phyloP scores from a whole-genome alignment of 2,113 vertebrate genomes.

The Erythrolamprus reginae region DNA sequence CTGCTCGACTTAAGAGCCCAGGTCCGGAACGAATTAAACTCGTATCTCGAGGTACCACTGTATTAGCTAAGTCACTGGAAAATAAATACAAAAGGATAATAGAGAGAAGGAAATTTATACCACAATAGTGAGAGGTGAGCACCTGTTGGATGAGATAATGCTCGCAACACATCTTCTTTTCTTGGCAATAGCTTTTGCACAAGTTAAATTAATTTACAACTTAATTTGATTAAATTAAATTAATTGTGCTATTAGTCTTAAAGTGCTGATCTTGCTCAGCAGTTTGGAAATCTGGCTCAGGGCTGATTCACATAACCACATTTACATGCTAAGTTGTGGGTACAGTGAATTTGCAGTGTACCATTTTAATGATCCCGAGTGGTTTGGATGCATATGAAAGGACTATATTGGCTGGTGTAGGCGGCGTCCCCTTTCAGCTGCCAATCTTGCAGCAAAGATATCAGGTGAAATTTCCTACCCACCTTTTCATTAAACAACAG shows the following conservation, averaged over 20 bases:
- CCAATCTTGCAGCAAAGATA: not conserved
- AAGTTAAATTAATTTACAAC: not conserved
- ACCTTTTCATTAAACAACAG: not conserved
- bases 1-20: no score
- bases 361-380: not conserved
- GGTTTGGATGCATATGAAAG: not conserved
- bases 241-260: not conserved
- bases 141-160: not conserved
- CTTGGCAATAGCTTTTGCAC: not conserved
- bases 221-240: not conserved
- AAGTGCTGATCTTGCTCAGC: not conserved
- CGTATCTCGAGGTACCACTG: no score
- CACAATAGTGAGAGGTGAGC: not conserved
- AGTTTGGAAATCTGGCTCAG: conserved; percentile 2
- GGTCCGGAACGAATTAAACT: no score
- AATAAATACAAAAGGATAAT: not conserved
- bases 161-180: not conserved
- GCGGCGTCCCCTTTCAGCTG: not conserved
- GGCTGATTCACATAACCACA: not conserved
- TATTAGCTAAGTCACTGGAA: not conserved
- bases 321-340: not conserved
- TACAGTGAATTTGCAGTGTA: not conserved
- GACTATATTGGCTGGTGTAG: not conserved
- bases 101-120: not conserved
- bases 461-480: not conserved